Evolutionary conservation across 1,140 invertebrate species (phyloP), one percentile per base, ranked within the genome.

Genomic region (Lepidurus arcticus): DNA sequence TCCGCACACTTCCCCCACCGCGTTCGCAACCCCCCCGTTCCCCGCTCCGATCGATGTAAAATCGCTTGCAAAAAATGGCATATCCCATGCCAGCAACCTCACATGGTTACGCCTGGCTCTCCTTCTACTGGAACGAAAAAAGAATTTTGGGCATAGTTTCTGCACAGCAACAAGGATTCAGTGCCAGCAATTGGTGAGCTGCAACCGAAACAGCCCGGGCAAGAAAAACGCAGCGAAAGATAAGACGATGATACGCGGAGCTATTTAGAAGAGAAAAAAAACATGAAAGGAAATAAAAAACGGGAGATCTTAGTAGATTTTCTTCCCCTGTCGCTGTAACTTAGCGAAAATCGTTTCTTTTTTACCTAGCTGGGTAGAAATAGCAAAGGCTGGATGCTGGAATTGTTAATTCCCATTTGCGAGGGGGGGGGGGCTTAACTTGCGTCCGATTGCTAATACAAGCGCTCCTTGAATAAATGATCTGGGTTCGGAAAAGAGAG

Each of bases 141-240:
- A 16, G 1, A 65, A 65, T n/a, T 11, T 65, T 21, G 21, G 53
- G 53, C 53, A 65, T 21, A 65, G 53, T 65, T 65, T 65, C 53
- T 65, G 53, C 53, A 65, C 53, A 65, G 53, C 53, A 65, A 65
- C 53, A 65, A 65, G 53, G 53, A 65, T n/a, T 65, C 53, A 34
- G 3, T 34, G 34, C 4, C 53, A 65, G 16, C 53, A 65, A 65
- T 65, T 65, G 8, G 53, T 65, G 53, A 21, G 16, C 53, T 65
- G 53, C 16, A 65, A 65, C 45, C 16, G 10, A 10, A 16, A 65
- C 9, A 16, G n/a, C 34, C 34, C 34, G 21, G 47, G 13, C 16
- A 65, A 65, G 45, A 65, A 65, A 65, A 65, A 9, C 13, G 53
- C 53, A 34, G 34, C 13, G 21, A 65, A 9, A 65, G 53, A 65